Evolutionary conservation across 2,888 invertebrate genomes (phyloP).

Genomic region (Eupithecia tripunctaria): DNA sequence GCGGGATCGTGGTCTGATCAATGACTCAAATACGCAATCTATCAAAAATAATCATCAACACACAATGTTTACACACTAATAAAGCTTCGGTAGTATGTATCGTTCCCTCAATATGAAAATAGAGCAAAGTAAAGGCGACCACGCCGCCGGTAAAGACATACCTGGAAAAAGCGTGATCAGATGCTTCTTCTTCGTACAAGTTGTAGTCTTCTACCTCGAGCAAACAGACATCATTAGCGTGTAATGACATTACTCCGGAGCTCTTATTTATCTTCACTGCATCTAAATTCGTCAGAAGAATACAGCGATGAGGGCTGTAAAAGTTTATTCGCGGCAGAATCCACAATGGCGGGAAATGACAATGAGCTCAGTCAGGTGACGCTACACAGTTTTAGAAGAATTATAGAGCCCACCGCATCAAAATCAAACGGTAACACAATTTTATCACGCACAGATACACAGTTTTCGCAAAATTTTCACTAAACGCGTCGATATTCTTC

Average conservation of each 20-base stretch:
- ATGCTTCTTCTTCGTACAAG: conserved; percentile 83
- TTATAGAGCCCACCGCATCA: conserved; percentile 51
- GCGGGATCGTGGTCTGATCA: conserved; percentile 74
- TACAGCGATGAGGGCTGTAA: conserved; percentile 53
- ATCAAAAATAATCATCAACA: conserved; percentile 38
- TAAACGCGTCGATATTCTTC: conserved; percentile 53
- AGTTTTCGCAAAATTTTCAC: conserved; percentile 49
- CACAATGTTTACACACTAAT: conserved; percentile 43
- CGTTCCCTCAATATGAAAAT: conserved; percentile 23
- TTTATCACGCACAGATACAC: conserved; percentile 46
- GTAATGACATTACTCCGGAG: conserved; percentile 81
- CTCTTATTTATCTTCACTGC: conserved; percentile 64
- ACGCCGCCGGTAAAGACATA: conserved; percentile 82
- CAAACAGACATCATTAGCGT: conserved; percentile 83
- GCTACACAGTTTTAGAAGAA: conserved; percentile 70
- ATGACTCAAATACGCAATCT: conserved; percentile 49
- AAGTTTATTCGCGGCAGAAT: conserved; percentile 63
- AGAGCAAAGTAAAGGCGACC: conserved; percentile 55
- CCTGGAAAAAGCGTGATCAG: conserved; percentile 83
- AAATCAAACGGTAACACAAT: conserved; percentile 56
- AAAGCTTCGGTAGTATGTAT: background rate
- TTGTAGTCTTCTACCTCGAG: conserved; percentile 83
- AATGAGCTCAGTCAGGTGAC: conserved; percentile 84
- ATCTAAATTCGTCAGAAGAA: conserved; percentile 59
- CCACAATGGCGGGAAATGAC: conserved; percentile 86